A percentile compares a stretch with the other conserved stretches of the same genome.
Conservation (phyloP, 1,140 invertebrate species). For the Drosophila busckii region DNA sequence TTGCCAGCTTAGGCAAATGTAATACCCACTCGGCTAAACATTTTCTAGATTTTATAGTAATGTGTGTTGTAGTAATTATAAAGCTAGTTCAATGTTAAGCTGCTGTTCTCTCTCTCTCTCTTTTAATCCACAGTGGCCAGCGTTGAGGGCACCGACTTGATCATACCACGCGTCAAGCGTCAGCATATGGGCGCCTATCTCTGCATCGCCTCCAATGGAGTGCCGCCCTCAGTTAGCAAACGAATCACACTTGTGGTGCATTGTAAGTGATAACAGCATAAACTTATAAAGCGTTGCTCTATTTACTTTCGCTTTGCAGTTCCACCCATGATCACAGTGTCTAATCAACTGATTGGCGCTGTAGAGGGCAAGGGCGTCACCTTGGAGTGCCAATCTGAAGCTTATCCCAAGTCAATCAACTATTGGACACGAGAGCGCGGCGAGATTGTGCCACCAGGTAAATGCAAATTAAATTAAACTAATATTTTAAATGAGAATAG, state of each 20-base stretch:
- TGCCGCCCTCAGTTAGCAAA: slow-evolving; percentile 93
- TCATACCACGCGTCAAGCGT: slow-evolving; percentile 89
- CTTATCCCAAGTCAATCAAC: slow-evolving; percentile 91
- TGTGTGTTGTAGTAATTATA: slow-evolving; percentile 21
- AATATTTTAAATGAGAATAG: neutral
- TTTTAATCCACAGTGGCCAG: slow-evolving; percentile 81
- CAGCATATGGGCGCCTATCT: slow-evolving; percentile 93
- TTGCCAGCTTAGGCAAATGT: slow-evolving; percentile 46
- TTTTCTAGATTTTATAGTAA: slow-evolving; percentile 41
- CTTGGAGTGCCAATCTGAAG: slow-evolving; percentile 90
- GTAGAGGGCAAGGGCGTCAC: slow-evolving; percentile 86
- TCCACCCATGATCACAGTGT: slow-evolving; percentile 89
- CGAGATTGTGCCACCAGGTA: slow-evolving; percentile 89
- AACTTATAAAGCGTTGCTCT: neutral
- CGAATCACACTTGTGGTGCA: slow-evolving; percentile 92
- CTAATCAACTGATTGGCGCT: slow-evolving; percentile 89
- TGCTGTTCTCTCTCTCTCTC: no score
- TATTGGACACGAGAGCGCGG: slow-evolving; percentile 90
- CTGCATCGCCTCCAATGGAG: slow-evolving; percentile 92
- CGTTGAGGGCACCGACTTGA: slow-evolving; percentile 87
- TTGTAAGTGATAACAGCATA: slow-evolving; percentile 82
- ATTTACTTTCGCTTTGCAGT: slow-evolving; percentile 80
- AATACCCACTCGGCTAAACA: slow-evolving; percentile 47
- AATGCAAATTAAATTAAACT: slow-evolving; percentile 40
- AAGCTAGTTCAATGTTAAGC: no score